These are phyloP conservation scores for Acrocera orbiculus DNA, from an alignment of 2,888 invertebrate species.

Conservation along the genomic window DNA sequence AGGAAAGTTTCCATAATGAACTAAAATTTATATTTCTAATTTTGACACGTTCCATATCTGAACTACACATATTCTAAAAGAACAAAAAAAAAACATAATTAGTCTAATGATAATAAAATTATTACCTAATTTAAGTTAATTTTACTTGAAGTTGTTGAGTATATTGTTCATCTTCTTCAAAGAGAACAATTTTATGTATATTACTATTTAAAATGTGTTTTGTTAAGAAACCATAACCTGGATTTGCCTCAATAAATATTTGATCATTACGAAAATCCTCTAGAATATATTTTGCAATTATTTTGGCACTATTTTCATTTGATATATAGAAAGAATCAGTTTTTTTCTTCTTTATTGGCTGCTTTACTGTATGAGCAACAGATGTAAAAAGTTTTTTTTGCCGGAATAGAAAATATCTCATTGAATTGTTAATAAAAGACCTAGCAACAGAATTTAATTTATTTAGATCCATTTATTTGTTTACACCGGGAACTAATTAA, in stretches of 20 bases:
- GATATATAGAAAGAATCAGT: too few species aligned
- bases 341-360: too few species aligned
- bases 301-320: too few species aligned
- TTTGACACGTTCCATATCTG: conserved; percentile 30
- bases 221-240: conserved; percentile 49
- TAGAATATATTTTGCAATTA: too few species aligned
- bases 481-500: too few species aligned
- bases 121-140: conserved; percentile 12
- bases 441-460: too few species aligned
- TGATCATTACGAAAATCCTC: too few species aligned
- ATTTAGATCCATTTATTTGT: too few species aligned
- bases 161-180: conserved; percentile 39
- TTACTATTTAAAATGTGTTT: conserved; percentile 35
- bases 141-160: conserved; percentile 31
- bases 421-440: too few species aligned
- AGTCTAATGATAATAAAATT: background rate
- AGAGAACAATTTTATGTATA: conserved; percentile 37
- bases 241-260: conserved; percentile 58
- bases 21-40: conserved; percentile 40
- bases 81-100: conserved; percentile 8
- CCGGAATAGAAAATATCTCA: too few species aligned
- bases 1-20: conserved; percentile 37
- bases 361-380: too few species aligned
- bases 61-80: conserved; percentile 27
- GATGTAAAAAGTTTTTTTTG: too few species aligned